Percentiles rank a stretch among this genome's conserved stretches.
Evolutionary conservation across 2,888 invertebrate species (phyloP).

Genomic region (Aradus depressus): DNA sequence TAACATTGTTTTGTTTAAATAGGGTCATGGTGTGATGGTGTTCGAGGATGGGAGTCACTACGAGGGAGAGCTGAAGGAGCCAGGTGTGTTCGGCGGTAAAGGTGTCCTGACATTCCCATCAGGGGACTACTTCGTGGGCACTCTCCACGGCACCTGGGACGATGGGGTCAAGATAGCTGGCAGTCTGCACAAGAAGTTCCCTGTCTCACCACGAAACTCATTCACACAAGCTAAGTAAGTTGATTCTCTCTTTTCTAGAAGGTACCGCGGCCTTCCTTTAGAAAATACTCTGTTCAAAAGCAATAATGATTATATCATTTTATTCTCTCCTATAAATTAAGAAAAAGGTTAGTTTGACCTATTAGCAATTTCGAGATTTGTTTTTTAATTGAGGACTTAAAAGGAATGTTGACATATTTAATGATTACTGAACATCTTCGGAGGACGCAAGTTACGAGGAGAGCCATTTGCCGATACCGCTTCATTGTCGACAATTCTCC

Average conservation of each 20-base stretch:
- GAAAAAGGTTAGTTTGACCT: no score
- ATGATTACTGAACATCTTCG: background rate
- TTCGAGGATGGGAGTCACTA: slow-evolving; percentile 81
- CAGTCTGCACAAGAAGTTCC: slow-evolving; percentile 48
- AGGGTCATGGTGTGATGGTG: slow-evolving; percentile 82
- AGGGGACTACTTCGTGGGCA: slow-evolving; percentile 61
- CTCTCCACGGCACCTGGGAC: slow-evolving; percentile 60
- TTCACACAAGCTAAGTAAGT: slow-evolving; percentile 20
- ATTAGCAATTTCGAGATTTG: no score
- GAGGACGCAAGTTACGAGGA: no score
- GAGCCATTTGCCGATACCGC: no score
- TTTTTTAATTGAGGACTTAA: no score
- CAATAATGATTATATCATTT: no score
- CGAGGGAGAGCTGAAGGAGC: slow-evolving; percentile 74
- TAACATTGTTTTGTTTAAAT: no score
- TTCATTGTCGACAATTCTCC: no score
- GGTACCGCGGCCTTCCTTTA: no score
- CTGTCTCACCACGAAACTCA: slow-evolving; percentile 18
- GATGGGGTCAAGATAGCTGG: slow-evolving; percentile 71
- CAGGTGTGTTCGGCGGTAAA: slow-evolving; percentile 68
- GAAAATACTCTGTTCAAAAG: no score
- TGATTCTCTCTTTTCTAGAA: background rate
- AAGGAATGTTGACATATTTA: background rate
- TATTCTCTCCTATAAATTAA: no score
- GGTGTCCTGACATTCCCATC: slow-evolving; percentile 69